Conservation (phyloP, 2,113 vertebrate genomes). For the Ploceus nigricollis region DNA sequence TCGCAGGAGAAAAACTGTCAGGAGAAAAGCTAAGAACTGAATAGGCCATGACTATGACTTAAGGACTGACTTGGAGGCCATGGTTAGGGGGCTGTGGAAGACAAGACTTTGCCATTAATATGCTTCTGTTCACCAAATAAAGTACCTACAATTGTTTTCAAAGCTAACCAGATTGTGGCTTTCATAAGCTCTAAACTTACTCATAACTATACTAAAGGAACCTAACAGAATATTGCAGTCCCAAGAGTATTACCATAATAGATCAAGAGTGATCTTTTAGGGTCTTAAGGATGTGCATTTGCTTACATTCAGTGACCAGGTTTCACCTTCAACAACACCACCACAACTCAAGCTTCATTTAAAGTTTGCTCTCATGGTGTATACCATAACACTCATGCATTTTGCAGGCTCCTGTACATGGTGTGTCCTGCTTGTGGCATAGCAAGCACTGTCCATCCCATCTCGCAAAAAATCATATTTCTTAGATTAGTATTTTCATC, state of each 20-base stretch:
- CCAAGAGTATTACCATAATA: neutral
- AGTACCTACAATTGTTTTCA: neutral
- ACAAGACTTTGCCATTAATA: neutral
- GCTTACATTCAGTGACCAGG: neutral
- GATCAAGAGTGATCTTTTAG: neutral
- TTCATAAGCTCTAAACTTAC: neutral
- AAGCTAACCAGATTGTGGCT: neutral
- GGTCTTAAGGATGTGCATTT: neutral
- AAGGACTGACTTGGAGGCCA: neutral
- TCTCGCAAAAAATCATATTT: neutral
- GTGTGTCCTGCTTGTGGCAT: neutral
- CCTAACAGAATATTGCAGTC: neutral
- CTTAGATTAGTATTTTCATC: neutral
- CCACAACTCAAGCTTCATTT: neutral
- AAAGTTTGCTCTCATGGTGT: neutral
- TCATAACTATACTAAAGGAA: neutral
- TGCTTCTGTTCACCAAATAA: neutral
- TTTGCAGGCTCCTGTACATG: neutral
- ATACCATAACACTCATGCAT: rapidly evolving
- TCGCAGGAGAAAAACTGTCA: neutral
- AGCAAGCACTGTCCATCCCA: neutral
- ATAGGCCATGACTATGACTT: neutral
- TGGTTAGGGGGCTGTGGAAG: neutral
- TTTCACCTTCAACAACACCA: neutral
- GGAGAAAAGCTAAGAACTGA: neutral